Evolutionary conservation across 2,113 vertebrate species (phyloP), one percentile per base, ranked within the genome.

Genomic region (Acanthochromis polyacanthus): DNA sequence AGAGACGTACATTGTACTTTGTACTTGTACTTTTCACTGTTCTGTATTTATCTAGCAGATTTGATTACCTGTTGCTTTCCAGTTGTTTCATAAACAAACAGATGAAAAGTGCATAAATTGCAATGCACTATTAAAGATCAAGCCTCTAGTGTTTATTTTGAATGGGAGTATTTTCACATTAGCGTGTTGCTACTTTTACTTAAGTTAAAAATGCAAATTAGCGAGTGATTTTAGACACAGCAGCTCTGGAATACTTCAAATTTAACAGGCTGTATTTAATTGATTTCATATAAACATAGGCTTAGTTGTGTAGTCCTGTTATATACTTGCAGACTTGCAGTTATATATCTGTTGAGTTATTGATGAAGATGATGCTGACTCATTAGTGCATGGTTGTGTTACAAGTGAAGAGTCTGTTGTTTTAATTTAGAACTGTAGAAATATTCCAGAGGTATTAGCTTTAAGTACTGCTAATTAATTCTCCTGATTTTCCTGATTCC

Each of bases 31-130:
- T n/a, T 51, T n/a, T 36, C 9, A 8, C 17, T n/a, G 19, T 5
- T 17, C 7, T 51, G 19, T 12, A 15, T 50, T 48, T 60, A 52
- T 36, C 20, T 45, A 46, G 15, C 15, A 57, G 52, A 30, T 38
- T 51, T 60, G 25, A 48, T 60, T 67, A 53, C 55, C 58, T 14
- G 19, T 48, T 38, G n/a, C 32, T 57, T 20, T 65, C 4, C 15
- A 19, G 45, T 11, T 28, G 63, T 46, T 52, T 25, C 43, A 57
- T 19, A n/a, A 67, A 57, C 38, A 64, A 46, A 67, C 45, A 80
- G 16, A 46, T 59, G n/a, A 59, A 48, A 53, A 53, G 36, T 8
- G 28, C 19, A 17, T 59, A 46, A 36, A 30, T 32, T 67, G 11
- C 8, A 4, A 1, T 28, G 25, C 16, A 64, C 7, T 23, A 36